A percentile compares a stretch with the other conserved stretches of the same genome.
phyloP scores from a whole-genome alignment of 1,140 invertebrate species.

The Geopemphigus sp. region DNA sequence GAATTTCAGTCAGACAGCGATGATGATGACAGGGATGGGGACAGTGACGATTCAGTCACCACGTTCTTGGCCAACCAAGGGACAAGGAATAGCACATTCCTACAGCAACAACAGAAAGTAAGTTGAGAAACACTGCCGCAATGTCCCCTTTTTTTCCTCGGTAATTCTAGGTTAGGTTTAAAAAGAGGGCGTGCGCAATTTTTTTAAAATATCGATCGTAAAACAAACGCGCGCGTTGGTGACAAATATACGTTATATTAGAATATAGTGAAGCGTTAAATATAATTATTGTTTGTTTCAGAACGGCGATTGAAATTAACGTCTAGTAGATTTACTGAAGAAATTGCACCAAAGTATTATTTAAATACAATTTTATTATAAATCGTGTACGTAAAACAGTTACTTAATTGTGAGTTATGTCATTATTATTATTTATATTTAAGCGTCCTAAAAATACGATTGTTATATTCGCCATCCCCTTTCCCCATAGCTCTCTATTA shows the following conservation, averaged over 20 bases:
- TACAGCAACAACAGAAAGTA: slow-evolving; percentile 39
- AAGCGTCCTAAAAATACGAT: background rate
- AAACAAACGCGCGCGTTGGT: too few relatives aligned
- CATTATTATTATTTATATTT: background rate
- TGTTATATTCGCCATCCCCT: background rate
- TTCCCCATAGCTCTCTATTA: slow-evolving; percentile 21
- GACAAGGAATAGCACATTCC: slow-evolving; percentile 2
- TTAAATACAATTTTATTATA: slow-evolving; percentile 38
- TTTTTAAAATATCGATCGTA: too few relatives aligned
- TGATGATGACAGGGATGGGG: slow-evolving; percentile 21
- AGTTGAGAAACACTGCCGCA: too few relatives aligned
- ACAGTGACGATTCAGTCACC: slow-evolving; percentile 37
- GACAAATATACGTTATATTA: too few relatives aligned
- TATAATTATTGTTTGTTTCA: slow-evolving; percentile 12
- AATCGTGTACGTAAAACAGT: slow-evolving; percentile 29
- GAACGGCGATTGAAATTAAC: slow-evolving; percentile 29
- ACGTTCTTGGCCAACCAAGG: slow-evolving; percentile 38
- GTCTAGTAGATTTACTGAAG: background rate
- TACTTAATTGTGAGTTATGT: slow-evolving; percentile 35
- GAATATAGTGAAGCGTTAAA: too few relatives aligned
- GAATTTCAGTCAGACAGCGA: slow-evolving; percentile 55
- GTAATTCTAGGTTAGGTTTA: too few relatives aligned
- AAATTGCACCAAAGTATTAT: slow-evolving; percentile 39
- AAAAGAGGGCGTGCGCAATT: too few relatives aligned
- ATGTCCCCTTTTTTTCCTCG: too few relatives aligned